phyloP scores from a whole-genome alignment of 2,888 invertebrate species.

The Apoderus coryli region DNA sequence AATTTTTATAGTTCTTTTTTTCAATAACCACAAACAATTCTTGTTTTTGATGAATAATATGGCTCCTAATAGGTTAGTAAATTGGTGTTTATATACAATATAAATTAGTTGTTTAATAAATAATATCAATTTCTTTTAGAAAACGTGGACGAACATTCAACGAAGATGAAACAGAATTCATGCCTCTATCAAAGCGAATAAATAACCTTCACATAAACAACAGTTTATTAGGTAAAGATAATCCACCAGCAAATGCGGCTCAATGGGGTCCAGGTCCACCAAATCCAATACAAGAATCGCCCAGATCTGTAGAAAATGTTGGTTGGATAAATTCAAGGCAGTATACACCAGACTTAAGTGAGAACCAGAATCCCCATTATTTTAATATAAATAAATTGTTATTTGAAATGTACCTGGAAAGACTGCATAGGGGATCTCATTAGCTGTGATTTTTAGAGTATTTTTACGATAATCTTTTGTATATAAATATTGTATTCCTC shows the following conservation, averaged over 20 bases:
- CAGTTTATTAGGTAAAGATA: constrained; percentile 29
- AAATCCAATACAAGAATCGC: constrained; percentile 24
- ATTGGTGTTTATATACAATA: too few relatives aligned
- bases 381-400: constrained; percentile 74
- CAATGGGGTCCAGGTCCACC: constrained; percentile 28
- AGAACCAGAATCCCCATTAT: constrained; percentile 70
- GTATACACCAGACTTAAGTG: constrained; percentile 64
- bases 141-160: constrained; percentile 56
- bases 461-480: too few relatives aligned
- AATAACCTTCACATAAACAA: constrained; percentile 75
- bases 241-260: too few relatives aligned
- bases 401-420: constrained; percentile 70
- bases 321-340: constrained; percentile 30
- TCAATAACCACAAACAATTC: too few relatives aligned
- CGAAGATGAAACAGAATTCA: constrained; percentile 61
- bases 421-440: constrained; percentile 46
- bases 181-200: constrained; percentile 79
- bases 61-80: too few relatives aligned
- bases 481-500: too few relatives aligned
- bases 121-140: constrained; percentile 34
- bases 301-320: constrained; percentile 26
- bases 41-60: too few relatives aligned
- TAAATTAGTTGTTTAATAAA: too few relatives aligned
- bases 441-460: constrained; percentile 13
- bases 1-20: too few relatives aligned